Conservation (phyloP, 2,113 vertebrate genomes). For the Podarcis raffonei region DNA sequence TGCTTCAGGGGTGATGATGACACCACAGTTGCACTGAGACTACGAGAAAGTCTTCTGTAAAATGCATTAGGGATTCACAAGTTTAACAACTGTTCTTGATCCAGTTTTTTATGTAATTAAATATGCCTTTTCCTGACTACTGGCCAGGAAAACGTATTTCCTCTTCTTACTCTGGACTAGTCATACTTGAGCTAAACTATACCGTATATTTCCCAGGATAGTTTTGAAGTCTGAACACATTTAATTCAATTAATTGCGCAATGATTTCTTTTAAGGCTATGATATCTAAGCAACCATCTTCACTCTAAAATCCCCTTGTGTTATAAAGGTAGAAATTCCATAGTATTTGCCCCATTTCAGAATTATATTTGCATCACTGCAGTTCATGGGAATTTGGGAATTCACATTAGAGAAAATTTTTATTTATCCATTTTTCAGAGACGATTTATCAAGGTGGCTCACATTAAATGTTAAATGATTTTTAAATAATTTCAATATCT, state of each 20-base stretch:
- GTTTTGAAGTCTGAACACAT: conserved; percentile 4
- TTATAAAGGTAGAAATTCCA: neutral
- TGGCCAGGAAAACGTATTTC: neutral
- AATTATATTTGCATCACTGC: neutral
- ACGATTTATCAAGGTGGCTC: too few relatives aligned
- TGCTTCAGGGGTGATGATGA: neutral
- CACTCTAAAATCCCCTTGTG: neutral
- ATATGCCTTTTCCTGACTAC: neutral
- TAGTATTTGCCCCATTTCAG: neutral
- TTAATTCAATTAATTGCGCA: neutral
- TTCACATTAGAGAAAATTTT: neutral
- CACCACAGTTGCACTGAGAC: conserved; percentile 7
- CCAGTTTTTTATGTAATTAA: neutral
- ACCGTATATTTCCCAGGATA: neutral
- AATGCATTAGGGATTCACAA: conserved; percentile 22
- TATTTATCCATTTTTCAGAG: too few relatives aligned
- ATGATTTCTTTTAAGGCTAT: neutral
- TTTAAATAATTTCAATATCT: too few relatives aligned
- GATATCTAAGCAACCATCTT: conserved; percentile 6
- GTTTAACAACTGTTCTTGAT: conserved; percentile 7
- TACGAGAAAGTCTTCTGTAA: neutral
- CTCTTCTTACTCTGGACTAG: conserved; percentile 4
- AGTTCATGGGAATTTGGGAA: neutral
- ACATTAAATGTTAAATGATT: too few relatives aligned
- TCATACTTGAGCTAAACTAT: conserved; percentile 6